Base-by-base conservation (phyloP, 2,888 invertebrate species). In the Pachydiplax longipennis region DNA sequence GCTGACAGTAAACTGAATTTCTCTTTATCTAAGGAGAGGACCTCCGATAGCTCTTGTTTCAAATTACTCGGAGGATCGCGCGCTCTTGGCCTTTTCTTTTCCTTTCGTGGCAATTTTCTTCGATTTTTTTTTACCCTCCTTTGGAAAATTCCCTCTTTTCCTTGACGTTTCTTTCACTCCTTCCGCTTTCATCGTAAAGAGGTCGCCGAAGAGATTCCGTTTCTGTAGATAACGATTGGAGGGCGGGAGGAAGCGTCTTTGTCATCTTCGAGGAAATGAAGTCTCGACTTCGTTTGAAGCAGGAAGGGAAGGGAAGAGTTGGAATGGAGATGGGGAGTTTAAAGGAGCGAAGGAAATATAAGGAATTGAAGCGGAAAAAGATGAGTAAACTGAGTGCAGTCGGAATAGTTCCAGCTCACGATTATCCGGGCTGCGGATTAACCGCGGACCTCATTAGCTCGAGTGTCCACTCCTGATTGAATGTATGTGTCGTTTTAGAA, bases 251-350 rank as follows among this genome's bases (percentile, higher is more conserved):
- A 87, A 87, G 37, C 87, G 61, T 87, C 87, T 87, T 87, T 87
- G 87, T 87, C 87, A 61, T 87, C 87, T 61, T 61, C 87, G 87
- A 31, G 87, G 87, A 87, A 87, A 87, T 87, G 87, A 87, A 87
- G 87, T 87, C 87, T 61, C 87, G 87, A 87, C 87, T 87, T 61
- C 87, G 61, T 87, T 87, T 87, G 87, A 87, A 61, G 31, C 31
- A 61, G 87, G 37, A 61, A 53, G 87, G 87, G 40, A 37, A 18
- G 37, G 80, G 80, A 10, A 31, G 81, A 81, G 35, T n/a, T n/a
- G n/a, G n/a, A n/a, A n/a, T n/a, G n/a, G n/a, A 12, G 81, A 12
- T 3, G 31, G 35, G 40, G 37, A 22, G 81, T 40, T 81, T 35
- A 44, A 44, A 37, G 81, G 81, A 40, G 53, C 4, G 87, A 5